Base-by-base conservation (phyloP, 2,113 vertebrate species). In the Lipophrys pholis region DNA sequence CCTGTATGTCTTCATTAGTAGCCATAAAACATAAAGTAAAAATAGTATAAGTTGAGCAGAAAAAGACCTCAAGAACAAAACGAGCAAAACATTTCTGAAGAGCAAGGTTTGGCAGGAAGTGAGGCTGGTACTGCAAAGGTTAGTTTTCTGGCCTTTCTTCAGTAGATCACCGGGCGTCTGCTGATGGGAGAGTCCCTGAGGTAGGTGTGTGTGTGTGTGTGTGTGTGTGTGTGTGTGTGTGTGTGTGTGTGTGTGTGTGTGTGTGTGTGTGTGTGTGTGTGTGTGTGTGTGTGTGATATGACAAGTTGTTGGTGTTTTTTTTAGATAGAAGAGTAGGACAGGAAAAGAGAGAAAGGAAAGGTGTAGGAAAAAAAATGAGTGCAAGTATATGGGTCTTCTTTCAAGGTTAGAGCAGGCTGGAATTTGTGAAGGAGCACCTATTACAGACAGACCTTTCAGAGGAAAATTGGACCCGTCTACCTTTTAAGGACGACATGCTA, bases 401-500 rank as follows among this genome's bases (percentile, higher is more conserved):
- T 87, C 85, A 87, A 89, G 88, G 89, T 89, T 85, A 84, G 90
- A 91, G 94, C 91, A 93, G 92, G 94, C 95, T 96, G 95, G 94
- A 95, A 95, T 96, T 95, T 95, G 92, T 93, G 95, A 94, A 94
- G 94, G 94, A 93, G 94, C 92, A 94, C 95, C 96, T 95, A 95
- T 97, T 97, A 97, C 94, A 96, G 89, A 93, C 90, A 95, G 94
- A 95, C 95, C 95, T 97, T 96, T 97, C 95, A 96, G 93, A 90
- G 91, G 94, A 93, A 97, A 96, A 99, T 97, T 96, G 95, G 94
- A 93, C 93, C 87, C 89, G 90, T 94, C 95, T 97, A 95, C 96
- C 95, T 97, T 96, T 98, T 95, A 96, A 95, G 94, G 94, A 96
- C 92, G 94, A 95, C 95, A 98, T 97, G 96, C 95, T 96, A 97